A percentile compares a stretch with the other conserved stretches of the same genome.
Evolutionary conservation across 2,888 invertebrate species (phyloP).

Genomic region (Eupithecia subfuscata): DNA sequence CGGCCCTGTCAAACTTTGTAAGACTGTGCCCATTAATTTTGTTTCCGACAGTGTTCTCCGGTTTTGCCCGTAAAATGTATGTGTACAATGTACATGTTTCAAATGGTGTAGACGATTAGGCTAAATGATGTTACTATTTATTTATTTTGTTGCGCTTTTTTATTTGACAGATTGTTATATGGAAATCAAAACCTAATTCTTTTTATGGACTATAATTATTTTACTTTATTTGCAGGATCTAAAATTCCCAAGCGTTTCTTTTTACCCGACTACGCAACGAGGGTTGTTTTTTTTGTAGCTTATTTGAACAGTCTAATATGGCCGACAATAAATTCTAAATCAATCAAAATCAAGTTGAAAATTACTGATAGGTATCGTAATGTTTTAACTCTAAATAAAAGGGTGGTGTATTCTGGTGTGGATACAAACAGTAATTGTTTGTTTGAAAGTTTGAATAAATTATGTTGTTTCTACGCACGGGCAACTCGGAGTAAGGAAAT

Average conservation of each 20-base stretch:
- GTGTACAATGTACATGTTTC: slow-evolving; percentile 20
- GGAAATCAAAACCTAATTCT: too few species aligned
- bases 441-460: slow-evolving; percentile 15
- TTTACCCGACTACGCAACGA: neutral
- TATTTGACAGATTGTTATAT: neutral
- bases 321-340: neutral
- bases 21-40: slow-evolving; percentile 41
- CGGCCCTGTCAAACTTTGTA: slow-evolving; percentile 42
- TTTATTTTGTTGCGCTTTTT: neutral
- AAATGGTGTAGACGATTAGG: slow-evolving; percentile 23
- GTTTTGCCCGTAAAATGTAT: slow-evolving; percentile 34
- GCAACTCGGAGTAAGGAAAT: neutral
- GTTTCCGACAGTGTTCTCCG: slow-evolving; percentile 38
- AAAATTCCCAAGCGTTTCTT: neutral
- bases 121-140: neutral
- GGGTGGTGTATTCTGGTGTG: neutral
- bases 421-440: slow-evolving; percentile 13
- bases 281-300: neutral
- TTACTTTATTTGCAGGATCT: neutral
- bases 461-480: slow-evolving; percentile 1
- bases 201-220: too few species aligned
- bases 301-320: neutral
- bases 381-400: neutral
- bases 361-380: neutral
- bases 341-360: neutral